A percentile compares a stretch with the other conserved stretches of the same genome.
Conservation (phyloP, 2,113 vertebrate species). For the cattle (Bos taurus) region DNA sequence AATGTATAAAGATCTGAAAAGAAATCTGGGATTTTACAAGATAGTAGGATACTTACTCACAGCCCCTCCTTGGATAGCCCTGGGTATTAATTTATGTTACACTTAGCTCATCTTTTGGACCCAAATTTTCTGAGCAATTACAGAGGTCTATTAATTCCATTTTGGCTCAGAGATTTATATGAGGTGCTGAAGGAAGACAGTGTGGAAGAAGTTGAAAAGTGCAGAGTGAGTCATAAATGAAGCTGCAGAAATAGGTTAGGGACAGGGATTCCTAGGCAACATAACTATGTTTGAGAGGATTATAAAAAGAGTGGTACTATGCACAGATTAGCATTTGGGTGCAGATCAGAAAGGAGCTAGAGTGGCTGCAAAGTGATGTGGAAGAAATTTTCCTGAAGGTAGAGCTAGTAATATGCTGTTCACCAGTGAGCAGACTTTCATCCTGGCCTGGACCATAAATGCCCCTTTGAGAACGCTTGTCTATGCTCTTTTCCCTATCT, state of each 20-base stretch:
- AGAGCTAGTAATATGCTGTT: background rate
- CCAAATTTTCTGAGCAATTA: background rate
- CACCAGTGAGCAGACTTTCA: background rate
- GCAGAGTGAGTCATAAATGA: background rate
- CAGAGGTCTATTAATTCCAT: background rate
- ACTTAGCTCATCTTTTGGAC: background rate
- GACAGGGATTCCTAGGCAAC: no score
- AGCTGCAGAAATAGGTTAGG: background rate
- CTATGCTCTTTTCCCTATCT: background rate
- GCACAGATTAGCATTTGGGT: background rate
- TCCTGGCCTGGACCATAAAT: background rate
- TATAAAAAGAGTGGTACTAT: background rate
- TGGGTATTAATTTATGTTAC: background rate
- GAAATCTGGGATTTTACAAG: background rate
- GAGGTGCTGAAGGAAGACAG: background rate
- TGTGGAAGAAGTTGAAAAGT: background rate
- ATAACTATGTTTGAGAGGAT: background rate
- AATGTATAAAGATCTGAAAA: background rate
- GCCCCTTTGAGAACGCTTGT: background rate
- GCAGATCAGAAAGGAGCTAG: background rate
- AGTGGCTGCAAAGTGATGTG: background rate
- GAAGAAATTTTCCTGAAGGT: background rate
- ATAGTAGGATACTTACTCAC: background rate
- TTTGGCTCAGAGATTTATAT: background rate
- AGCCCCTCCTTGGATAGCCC: background rate